A percentile compares a stretch with the other conserved stretches of the same genome.
Conservation (phyloP, 2,888 invertebrate genomes). For the Autographa pulchrina region DNA sequence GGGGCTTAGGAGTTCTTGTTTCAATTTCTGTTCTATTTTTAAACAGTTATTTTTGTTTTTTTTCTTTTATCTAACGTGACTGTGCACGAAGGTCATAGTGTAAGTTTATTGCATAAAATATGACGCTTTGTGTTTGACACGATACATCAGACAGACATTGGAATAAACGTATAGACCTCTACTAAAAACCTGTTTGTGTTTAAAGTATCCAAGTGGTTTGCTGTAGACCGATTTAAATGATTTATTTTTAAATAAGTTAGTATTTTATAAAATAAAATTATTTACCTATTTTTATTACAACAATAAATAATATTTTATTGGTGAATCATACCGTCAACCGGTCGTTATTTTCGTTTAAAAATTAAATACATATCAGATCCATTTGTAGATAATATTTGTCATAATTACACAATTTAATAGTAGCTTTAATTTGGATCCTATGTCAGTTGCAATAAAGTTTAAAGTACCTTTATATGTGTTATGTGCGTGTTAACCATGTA, state of each 20-base stretch:
- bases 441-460: conserved; percentile 3
- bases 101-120: too few species aligned
- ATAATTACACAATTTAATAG: conserved; percentile 23
- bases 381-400: conserved; percentile 40
- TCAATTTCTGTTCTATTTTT: not conserved
- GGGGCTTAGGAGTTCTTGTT: conserved; percentile 34
- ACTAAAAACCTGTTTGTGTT: not conserved
- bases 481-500: conserved; percentile 31
- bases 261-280: not conserved
- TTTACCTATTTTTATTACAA: conserved; percentile 21
- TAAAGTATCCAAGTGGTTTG: not conserved
- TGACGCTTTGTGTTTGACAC: too few species aligned
- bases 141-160: too few species aligned
- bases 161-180: not conserved
- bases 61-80: too few species aligned
- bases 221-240: not conserved
- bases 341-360: conserved; percentile 37
- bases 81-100: too few species aligned
- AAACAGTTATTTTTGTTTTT: conserved; percentile 17
- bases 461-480: conserved; percentile 14
- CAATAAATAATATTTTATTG: conserved; percentile 5
- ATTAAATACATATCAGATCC: conserved; percentile 37
- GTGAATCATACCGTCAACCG: conserved; percentile 43
- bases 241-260: conserved; percentile 1
- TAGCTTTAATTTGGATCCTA: conserved; percentile 20